Percentiles rank a stretch among this genome's conserved stretches.
phyloP scores from a whole-genome alignment of 2,888 invertebrate species.

The Acanthosepion esculentum region DNA sequence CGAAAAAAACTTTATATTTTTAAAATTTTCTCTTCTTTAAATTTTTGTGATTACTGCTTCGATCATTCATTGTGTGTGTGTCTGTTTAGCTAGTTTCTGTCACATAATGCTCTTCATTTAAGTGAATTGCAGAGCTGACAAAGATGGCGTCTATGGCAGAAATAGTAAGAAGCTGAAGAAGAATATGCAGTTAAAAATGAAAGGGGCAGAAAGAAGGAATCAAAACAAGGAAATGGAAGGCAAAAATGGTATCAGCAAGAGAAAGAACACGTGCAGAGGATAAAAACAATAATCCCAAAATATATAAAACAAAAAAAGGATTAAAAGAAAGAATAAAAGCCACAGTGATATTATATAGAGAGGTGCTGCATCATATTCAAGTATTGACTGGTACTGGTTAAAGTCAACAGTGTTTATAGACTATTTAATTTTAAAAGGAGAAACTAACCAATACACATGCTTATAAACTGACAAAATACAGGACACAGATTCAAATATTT shows the following conservation, averaged over 20 bases:
- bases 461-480: too few species aligned
- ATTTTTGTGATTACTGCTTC: conserved; percentile 16
- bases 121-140: background rate
- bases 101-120: background rate
- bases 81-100: background rate
- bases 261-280: background rate
- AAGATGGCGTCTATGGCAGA: background rate
- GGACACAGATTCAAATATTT: too few species aligned
- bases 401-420: background rate
- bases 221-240: too few species aligned
- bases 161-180: background rate
- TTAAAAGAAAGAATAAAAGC: too few species aligned
- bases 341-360: background rate
- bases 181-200: background rate
- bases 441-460: too few species aligned
- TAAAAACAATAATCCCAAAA: background rate
- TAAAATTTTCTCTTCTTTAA: background rate
- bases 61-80: background rate
- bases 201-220: too few species aligned
- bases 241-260: background rate
- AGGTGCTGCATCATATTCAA: background rate
- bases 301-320: too few species aligned
- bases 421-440: too few species aligned
- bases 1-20: background rate
- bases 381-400: background rate